Evolutionary conservation across 2,113 vertebrate species (phyloP), one percentile per base, ranked within the genome.

Genomic region (Brachypodius melanocephalos): DNA sequence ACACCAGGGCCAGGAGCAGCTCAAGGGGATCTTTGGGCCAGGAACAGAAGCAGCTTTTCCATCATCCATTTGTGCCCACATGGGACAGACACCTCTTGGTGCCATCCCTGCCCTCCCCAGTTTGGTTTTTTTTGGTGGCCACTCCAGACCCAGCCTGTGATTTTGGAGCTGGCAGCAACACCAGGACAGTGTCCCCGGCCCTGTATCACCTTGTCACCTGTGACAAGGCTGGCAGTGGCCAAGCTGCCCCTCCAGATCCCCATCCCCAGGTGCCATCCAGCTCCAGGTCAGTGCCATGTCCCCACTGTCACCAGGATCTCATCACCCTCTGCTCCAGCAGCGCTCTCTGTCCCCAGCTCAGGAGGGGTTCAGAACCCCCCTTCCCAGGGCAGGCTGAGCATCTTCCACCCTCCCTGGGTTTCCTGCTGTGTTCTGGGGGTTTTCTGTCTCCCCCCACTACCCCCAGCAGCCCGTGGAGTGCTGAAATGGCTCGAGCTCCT

Each of bases 181-280:
- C 29, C 7, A 4, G 28, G 38, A 29, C 7, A 1, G 14, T 6
- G 32, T 36, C 58, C 89, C 59, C 61, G 74, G 69, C 62, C 66
- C 52, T 74, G 55, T 8, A 3, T 16, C 65, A 4, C 26, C 28
- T 10, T 25, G 42, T 4, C 63, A 36, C 65, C 65, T 18, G 2
- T 8, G 25, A 49, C 26, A 52, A 16, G 6, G 40, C 55, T n/a
- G 61, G 55, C 18, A 20, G 40, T 77, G 72, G 19, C 65, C 19
- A 4, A 4, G 14, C 45, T 89, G 61, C 40, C 43, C 24, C 3
- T 0, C 24, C 1, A 1, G 18, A n/a, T 32, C 42, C 29, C 46
- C 2, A 2, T 84, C 25, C 57, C 58, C 68, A 5, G 0, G 1
- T 5, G 3, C 55, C 40, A 17, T 2, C 2, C 20, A 51, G 55